Evolutionary conservation across 2,113 vertebrate genomes (phyloP).

Genomic region (Lichenostomus cassidix): DNA sequence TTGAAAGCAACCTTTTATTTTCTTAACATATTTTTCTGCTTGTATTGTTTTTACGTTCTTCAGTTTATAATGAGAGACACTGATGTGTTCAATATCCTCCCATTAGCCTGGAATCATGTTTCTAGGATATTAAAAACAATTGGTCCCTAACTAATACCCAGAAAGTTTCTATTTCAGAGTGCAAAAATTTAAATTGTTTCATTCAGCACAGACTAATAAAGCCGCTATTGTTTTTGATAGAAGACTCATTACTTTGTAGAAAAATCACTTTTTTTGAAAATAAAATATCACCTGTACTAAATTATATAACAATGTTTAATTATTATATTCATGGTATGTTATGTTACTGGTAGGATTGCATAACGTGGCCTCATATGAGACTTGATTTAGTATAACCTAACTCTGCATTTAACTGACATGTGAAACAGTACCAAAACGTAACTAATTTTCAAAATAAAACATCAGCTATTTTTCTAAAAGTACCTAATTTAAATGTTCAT

Average conservation of each 20-base stretch:
- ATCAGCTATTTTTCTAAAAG: not conserved
- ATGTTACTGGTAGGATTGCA: not conserved
- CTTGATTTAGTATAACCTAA: not conserved
- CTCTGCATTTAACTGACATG: not conserved
- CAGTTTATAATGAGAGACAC: not conserved
- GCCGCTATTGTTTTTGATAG: not conserved
- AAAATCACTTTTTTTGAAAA: not conserved
- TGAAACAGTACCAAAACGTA: not conserved
- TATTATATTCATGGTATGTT: not conserved
- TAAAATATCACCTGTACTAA: not conserved
- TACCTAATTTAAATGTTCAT: not conserved
- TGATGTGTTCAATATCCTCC: not conserved
- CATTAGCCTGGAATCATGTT: not conserved
- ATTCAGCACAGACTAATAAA: conserved; percentile 10
- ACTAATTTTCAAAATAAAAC: not conserved
- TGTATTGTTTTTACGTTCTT: not conserved
- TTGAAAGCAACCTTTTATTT: conserved; percentile 7
- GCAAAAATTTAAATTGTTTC: not conserved
- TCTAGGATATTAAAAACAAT: conserved; percentile 9
- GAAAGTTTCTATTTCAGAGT: not conserved
- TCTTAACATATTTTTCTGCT: not conserved
- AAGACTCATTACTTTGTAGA: not conserved
- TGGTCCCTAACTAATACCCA: not conserved
- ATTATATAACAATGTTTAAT: conserved; percentile 25
- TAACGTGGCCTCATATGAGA: not conserved